A percentile compares a stretch with the other conserved stretches of the same genome.
Conservation (phyloP, 2,888 invertebrate species). For the Synanthedon andrenaeformis region DNA sequence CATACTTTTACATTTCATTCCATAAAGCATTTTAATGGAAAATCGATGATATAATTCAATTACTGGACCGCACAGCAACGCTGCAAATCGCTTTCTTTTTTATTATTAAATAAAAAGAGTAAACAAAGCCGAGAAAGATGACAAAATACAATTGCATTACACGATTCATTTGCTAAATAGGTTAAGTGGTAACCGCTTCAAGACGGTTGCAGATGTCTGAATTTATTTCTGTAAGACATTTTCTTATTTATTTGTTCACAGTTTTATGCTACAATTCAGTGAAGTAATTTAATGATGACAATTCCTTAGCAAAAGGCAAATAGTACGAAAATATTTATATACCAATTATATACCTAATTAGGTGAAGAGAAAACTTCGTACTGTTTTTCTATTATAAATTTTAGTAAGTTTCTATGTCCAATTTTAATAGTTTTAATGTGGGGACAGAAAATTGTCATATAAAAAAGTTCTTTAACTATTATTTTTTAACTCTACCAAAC, state of each 20-base stretch:
- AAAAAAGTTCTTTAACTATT: no score
- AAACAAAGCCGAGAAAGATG: constrained; percentile 41
- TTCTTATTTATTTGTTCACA: neutral
- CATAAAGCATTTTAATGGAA: constrained; percentile 70
- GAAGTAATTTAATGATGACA: neutral
- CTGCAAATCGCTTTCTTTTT: constrained; percentile 44
- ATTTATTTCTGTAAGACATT: neutral
- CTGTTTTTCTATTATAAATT: no score
- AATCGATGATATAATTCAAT: constrained; percentile 70
- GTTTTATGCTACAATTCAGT: neutral
- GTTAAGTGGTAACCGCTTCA: constrained; percentile 22
- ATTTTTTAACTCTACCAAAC: no score
- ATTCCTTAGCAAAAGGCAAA: no score
- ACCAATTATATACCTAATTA: no score
- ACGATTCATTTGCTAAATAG: constrained; percentile 55
- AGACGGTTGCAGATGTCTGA: neutral
- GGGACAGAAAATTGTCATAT: no score
- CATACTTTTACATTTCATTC: constrained; percentile 60
- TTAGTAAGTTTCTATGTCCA: no score
- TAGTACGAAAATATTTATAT: no score
- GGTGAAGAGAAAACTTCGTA: no score
- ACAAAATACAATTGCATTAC: constrained; percentile 40
- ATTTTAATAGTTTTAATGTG: no score
- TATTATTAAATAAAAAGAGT: constrained; percentile 22
- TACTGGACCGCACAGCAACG: constrained; percentile 49